Evolutionary conservation across 2,888 invertebrate species (phyloP), one percentile per base, ranked within the genome.

Genomic region (Macaria notata): DNA sequence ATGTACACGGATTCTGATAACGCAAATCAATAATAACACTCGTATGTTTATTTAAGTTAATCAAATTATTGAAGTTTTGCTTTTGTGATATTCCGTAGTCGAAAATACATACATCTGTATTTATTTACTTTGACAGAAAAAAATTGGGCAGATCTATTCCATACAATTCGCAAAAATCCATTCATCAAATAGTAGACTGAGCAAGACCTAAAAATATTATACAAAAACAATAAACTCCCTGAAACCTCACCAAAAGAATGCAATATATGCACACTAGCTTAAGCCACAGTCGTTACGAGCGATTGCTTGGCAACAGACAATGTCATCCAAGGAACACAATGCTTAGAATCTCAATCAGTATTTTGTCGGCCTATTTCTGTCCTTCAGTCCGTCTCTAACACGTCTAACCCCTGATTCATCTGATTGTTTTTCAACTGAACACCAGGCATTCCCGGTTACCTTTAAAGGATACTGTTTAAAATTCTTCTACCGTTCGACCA

Each of bases 401-500:
- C 64, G 66, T 63, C 63, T 61, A 55, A 65, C 52, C 65, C 63
- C 72, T 75, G 76, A 75, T 73, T 77, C 78, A 76, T 71, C 71
- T 70, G 69, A 65, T 69, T 61, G 69, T 76, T 80, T 81, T 82
- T 79, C 72, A 72, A 71, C 74, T 65, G 70, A 64, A 66, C 64
- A 68, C 72, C 51, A 45, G 71, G 74, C 71, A 83, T 83, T 76
- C 78, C 79, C 75, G 69, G 65, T 75, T 73, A 72, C 84, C 87
- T 76, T 83, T 78, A 78, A 82, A 81, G 84, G 81, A 77, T 76
- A 73, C 83, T 88, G 73, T 79, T 90, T 89, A 80, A 88, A 84
- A 90, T 90, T 89, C 90, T 85, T 61, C 75, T 80, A 83, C 75
- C 86, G 90, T 87, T 78, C 75, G 54, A 63, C 55, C 65, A 66